phyloP scores from a whole-genome alignment of 35 echinoderm and acorn worm species.

The Holothuria glaberrima region DNA sequence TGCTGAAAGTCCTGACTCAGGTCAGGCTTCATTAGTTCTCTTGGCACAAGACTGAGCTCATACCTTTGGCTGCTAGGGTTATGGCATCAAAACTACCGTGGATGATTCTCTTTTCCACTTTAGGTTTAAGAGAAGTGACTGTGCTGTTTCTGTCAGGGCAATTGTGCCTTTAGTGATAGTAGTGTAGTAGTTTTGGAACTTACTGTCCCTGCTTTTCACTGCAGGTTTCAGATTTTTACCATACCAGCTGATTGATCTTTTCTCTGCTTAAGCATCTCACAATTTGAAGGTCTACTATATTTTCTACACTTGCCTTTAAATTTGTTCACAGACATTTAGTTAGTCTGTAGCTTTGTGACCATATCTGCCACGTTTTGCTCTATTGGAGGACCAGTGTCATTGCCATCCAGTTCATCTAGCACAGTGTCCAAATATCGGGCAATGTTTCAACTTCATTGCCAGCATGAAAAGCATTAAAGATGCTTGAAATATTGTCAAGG shows the following conservation, averaged over 20 bases:
- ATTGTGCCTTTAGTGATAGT: conserved; percentile 34
- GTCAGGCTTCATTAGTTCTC: conserved; percentile 8
- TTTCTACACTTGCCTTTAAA: conserved; percentile 4
- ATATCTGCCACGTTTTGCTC: conserved; percentile 24
- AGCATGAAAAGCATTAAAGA: conserved; percentile 7
- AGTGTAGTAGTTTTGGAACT: conserved; percentile 5
- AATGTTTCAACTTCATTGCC: background rate
- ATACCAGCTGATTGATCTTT: conserved; percentile 10
- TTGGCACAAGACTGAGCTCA: background rate
- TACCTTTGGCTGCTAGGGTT: background rate
- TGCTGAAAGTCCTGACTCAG: conserved; percentile 25
- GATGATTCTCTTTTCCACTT: background rate
- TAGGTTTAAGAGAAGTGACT: background rate
- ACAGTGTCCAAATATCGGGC: background rate
- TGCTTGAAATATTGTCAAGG: too few species aligned
- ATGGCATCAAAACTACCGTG: conserved; percentile 13
- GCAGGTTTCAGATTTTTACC: background rate
- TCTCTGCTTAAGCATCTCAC: background rate
- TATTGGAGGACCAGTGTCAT: conserved; percentile 5
- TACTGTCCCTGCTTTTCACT: background rate
- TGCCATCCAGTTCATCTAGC: background rate
- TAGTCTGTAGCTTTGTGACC: background rate
- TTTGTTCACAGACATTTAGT: background rate
- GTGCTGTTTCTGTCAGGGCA: background rate
- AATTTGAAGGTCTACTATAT: background rate